Conservation (phyloP, 2,113 vertebrate species). For the Cebidichthys violaceus region DNA sequence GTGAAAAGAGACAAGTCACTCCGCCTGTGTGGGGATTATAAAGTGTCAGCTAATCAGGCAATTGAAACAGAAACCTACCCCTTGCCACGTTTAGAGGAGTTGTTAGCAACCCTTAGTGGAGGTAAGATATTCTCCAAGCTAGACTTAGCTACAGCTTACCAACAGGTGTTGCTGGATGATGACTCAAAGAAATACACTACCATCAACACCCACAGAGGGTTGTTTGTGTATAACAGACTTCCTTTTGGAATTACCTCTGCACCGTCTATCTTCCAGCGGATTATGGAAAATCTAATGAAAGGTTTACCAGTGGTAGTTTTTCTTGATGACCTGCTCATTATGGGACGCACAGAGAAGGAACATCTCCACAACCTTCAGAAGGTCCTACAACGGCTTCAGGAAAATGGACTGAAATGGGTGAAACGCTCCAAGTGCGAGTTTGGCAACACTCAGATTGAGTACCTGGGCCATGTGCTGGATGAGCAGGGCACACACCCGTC, state of each 20-base stretch:
- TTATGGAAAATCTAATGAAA: not conserved
- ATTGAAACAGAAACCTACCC: constrained; percentile 30
- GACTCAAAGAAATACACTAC: constrained; percentile 6
- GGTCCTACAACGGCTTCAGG: not conserved
- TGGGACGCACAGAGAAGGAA: not conserved
- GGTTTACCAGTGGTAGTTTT: constrained; percentile 1
- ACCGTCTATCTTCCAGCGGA: not conserved
- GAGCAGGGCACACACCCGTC: not conserved
- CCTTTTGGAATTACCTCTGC: not conserved
- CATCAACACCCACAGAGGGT: constrained; percentile 6
- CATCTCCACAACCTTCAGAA: not conserved
- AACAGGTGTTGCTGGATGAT: constrained; percentile 34
- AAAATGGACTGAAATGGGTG: not conserved
- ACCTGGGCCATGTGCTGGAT: not conserved
- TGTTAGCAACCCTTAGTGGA: constrained; percentile 48
- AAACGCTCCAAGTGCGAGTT: not conserved
- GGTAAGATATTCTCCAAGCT: constrained; percentile 48
- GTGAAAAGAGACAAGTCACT: constrained; percentile 13
- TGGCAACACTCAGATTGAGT: not conserved
- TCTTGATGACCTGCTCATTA: not conserved
- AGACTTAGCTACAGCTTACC: constrained; percentile 38
- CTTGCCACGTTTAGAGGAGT: constrained; percentile 36
- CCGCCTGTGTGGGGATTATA: constrained; percentile 46
- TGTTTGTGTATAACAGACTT: constrained; percentile 4
- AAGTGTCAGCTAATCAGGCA: no score